phyloP scores from a whole-genome alignment of 2,797 vertebrate species.

The Molossus alvarezi region DNA sequence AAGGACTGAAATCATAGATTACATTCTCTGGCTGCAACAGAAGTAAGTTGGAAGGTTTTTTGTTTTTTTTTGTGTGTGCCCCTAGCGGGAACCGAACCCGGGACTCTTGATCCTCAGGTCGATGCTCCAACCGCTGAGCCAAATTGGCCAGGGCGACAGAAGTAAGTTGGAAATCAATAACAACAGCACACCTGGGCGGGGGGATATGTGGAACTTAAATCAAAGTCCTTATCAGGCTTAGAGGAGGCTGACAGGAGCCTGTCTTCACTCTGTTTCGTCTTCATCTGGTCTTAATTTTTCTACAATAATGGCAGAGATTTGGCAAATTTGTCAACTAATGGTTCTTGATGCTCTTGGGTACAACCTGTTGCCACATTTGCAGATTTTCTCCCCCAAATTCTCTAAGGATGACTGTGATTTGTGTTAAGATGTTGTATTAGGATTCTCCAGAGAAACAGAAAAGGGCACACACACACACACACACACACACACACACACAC shows the following conservation, averaged over 20 bases:
- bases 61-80: too few species aligned
- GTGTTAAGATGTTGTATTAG: slow-evolving; percentile 8
- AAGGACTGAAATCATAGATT: background rate
- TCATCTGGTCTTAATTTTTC: slow-evolving; percentile 38
- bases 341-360: slow-evolving; percentile 3
- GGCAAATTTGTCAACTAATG: background rate
- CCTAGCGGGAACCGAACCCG: too few species aligned
- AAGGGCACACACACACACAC: too few species aligned
- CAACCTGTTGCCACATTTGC: background rate
- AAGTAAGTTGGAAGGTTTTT: slow-evolving; percentile 38
- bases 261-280: background rate
- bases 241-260: background rate
- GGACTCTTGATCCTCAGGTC: too few species aligned
- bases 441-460: slow-evolving; percentile 27
- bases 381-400: background rate
- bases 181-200: background rate
- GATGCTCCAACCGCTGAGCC: too few species aligned
- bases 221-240: background rate
- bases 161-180: slow-evolving; percentile 51
- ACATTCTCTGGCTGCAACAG: background rate
- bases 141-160: too few species aligned
- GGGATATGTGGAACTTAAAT: slow-evolving; percentile 20
- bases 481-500: too few species aligned
- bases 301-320: slow-evolving; percentile 15
- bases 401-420: background rate